Percentiles rank a stretch among this genome's conserved stretches.
These are phyloP conservation scores for Atopsyche davidsoni DNA, from an alignment of 1,140 invertebrate species.

Conservation along the genomic window DNA sequence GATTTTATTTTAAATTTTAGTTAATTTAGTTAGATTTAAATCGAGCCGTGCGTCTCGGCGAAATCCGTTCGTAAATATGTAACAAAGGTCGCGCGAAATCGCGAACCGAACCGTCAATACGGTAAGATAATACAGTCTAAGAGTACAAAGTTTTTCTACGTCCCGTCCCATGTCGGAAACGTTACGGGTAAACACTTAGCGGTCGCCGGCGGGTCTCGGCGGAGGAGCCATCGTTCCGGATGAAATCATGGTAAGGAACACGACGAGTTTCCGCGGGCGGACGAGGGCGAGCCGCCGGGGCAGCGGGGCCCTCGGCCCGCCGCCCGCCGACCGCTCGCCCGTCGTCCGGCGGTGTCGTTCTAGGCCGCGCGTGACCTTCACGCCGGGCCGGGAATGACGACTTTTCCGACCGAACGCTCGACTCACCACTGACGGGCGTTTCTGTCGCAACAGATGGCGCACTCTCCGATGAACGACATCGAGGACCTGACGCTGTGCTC, in stretches of 20 bases:
- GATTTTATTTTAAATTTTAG: constrained; percentile 32
- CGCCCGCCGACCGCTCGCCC: neutral
- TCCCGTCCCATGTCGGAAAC: constrained; percentile 21
- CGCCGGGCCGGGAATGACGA: constrained; percentile 2
- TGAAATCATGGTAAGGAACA: constrained; percentile 2
- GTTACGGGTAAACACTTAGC: constrained; percentile 20
- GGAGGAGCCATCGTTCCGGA: neutral
- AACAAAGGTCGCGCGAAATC: constrained; percentile 16
- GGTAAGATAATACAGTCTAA: constrained; percentile 17
- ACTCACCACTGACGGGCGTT: no score
- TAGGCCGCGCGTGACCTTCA: constrained; percentile 1
- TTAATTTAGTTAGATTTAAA: constrained; percentile 29
- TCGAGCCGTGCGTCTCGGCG: constrained; percentile 25
- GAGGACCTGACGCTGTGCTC: constrained; percentile 65
- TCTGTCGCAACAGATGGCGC: constrained; percentile 45
- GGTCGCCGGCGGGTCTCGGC: constrained; percentile 1
- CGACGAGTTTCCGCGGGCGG: neutral
- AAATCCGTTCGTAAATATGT: constrained; percentile 24
- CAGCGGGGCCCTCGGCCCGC: neutral
- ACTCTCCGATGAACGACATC: constrained; percentile 54
- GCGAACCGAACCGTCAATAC: constrained; percentile 17
- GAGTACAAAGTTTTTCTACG: constrained; percentile 23
- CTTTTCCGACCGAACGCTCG: no score
- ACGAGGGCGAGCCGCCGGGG: neutral
- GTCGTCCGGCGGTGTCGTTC: no score